Conservation (phyloP, 1,140 invertebrate species). For the Nebria ingens region DNA sequence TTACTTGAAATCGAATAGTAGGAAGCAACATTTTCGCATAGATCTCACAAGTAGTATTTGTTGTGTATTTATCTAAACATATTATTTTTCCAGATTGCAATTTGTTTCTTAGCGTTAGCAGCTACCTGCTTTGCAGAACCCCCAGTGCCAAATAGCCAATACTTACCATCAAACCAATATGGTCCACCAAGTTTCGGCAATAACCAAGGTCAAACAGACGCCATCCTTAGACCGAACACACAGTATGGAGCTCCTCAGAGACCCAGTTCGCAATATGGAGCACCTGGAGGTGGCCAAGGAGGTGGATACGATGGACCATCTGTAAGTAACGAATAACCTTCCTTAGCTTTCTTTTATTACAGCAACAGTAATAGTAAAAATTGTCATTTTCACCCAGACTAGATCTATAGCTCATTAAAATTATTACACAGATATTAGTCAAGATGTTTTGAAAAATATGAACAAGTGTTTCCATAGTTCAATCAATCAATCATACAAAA, state of each 20-base stretch:
- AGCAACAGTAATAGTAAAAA: too few relatives aligned
- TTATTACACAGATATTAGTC: not conserved
- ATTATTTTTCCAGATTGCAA: slow-evolving; percentile 20
- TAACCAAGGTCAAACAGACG: slow-evolving; percentile 11
- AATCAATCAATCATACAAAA: not conserved
- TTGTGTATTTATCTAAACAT: too few relatives aligned
- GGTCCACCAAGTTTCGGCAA: slow-evolving; percentile 13
- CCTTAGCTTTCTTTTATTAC: not conserved
- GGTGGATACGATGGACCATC: not conserved
- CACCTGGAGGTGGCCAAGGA: slow-evolving; percentile 33
- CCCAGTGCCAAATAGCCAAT: slow-evolving; percentile 40
- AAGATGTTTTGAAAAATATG: not conserved
- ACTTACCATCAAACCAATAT: slow-evolving; percentile 39
- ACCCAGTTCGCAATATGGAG: slow-evolving; percentile 32
- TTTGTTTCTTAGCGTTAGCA: slow-evolving; percentile 20
- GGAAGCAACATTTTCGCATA: too few relatives aligned
- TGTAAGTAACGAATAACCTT: not conserved
- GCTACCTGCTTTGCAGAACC: slow-evolving; percentile 31
- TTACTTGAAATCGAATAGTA: too few relatives aligned
- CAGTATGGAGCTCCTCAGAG: slow-evolving; percentile 24
- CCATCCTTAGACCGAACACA: slow-evolving; percentile 19
- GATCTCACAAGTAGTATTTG: too few relatives aligned
- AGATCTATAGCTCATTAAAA: not conserved
- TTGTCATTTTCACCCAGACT: not conserved
- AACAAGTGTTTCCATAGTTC: not conserved